A percentile compares a stretch with the other conserved stretches of the same genome.
These are phyloP conservation scores for Suillia variegata DNA, from an alignment of 2,888 invertebrate species.

Conservation along the genomic window DNA sequence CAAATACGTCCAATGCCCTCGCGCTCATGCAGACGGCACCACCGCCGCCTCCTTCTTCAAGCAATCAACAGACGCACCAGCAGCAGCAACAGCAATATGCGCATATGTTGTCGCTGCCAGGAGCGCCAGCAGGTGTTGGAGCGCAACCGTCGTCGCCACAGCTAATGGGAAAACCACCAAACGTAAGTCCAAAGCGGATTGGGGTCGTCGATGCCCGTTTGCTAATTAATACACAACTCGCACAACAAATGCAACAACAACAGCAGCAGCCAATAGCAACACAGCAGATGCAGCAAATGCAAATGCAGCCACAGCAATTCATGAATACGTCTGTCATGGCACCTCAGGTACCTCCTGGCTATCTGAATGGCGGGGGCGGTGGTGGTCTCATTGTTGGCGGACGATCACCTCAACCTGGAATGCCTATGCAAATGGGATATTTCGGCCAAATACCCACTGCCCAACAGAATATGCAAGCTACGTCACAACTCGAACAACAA, in stretches of 20 bases:
- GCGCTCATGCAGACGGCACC: constrained; percentile 46
- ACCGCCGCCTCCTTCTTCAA: constrained; percentile 41
- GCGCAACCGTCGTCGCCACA: constrained; percentile 38
- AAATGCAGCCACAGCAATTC: constrained; percentile 39
- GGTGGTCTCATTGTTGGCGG: constrained; percentile 44
- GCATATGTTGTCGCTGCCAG: constrained; percentile 43
- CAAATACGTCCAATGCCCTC: constrained; percentile 56
- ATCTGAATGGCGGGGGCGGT: constrained; percentile 48
- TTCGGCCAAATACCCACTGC: constrained; percentile 56
- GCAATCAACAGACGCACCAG: constrained; percentile 40
- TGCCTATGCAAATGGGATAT: constrained; percentile 56
- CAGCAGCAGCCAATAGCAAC: constrained; percentile 23
- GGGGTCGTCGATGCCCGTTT: constrained; percentile 33
- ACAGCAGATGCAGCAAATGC: constrained; percentile 15
- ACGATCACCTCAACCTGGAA: constrained; percentile 41
- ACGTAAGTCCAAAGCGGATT: constrained; percentile 51
- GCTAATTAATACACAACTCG: constrained; percentile 38
- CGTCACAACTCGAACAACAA: constrained; percentile 30
- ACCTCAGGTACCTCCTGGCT: constrained; percentile 34
- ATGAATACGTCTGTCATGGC: constrained; percentile 36
- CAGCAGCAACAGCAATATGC: constrained; percentile 41
- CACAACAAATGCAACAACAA: constrained; percentile 30
- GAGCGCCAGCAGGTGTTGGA: too few relatives aligned
- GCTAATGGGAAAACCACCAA: constrained; percentile 37
- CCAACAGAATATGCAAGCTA: constrained; percentile 35